A percentile compares a stretch with the other conserved stretches of the same genome.
phyloP scores from a whole-genome alignment of 2,113 vertebrate genomes.

The Natator depressus region DNA sequence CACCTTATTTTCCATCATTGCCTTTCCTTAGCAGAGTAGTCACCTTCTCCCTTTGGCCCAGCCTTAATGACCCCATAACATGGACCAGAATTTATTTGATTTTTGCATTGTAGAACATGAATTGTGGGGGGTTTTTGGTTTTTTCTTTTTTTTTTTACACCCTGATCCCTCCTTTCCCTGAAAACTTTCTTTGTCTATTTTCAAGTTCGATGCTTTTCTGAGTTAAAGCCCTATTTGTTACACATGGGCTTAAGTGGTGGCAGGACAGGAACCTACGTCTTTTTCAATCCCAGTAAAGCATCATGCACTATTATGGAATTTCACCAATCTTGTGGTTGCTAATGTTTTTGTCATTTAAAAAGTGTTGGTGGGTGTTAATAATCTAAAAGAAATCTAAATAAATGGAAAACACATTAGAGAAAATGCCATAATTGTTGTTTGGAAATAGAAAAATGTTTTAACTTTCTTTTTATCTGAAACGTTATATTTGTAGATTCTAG shows the following conservation, averaged over 20 bases:
- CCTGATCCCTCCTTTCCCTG: constrained; percentile 18
- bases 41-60: background rate
- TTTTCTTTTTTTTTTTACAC: background rate
- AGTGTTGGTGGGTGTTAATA: background rate
- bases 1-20: background rate
- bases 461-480: accelerated
- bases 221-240: background rate
- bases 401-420: background rate
- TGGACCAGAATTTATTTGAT: constrained; percentile 38
- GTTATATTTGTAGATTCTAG: background rate
- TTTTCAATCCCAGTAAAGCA: background rate
- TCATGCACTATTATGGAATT: background rate
- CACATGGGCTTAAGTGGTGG: constrained; percentile 5
- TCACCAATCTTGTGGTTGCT: constrained; percentile 32
- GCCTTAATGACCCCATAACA: constrained; percentile 15
- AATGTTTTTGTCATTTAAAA: background rate
- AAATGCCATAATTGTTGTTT: constrained; percentile 4
- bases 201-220: background rate
- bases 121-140: background rate
- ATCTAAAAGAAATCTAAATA: background rate
- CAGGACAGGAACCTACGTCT: background rate
- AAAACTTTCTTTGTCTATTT: background rate
- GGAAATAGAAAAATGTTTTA: background rate
- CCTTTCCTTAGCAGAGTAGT: background rate
- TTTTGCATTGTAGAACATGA: background rate